A percentile compares a stretch with the other conserved stretches of the same genome.
These are phyloP conservation scores for Listrodromus nycthemerus DNA, from an alignment of 2,888 invertebrate species.

Conservation along the genomic window DNA sequence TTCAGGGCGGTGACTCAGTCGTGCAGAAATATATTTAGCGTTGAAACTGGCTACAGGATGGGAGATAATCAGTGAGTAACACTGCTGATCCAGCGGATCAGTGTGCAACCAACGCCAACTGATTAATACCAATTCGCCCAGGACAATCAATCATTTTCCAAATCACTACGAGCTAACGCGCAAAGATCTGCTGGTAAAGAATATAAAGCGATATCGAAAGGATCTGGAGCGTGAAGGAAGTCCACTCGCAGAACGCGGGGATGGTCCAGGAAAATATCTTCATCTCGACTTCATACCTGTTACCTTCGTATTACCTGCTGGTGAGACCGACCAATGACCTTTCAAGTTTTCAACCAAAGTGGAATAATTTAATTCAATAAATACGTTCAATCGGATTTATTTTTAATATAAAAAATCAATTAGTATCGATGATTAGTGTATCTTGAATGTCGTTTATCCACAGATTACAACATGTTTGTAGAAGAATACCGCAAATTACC, in stretches of 20 bases:
- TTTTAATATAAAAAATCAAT: not conserved
- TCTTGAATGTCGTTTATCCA: constrained; percentile 26
- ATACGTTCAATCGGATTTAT: not conserved
- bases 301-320: constrained; percentile 96
- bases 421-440: constrained; percentile 3
- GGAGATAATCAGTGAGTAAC: constrained; percentile 93
- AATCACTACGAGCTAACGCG: constrained; percentile 98
- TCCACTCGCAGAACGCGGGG: constrained; percentile 93
- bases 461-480: constrained; percentile 98
- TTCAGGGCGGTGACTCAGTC: constrained; percentile 94
- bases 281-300: constrained; percentile 96
- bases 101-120: not conserved
- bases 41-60: constrained; percentile 96
- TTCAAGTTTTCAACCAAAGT: not conserved
- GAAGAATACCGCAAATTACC: constrained; percentile 98
- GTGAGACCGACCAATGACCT: constrained; percentile 73
- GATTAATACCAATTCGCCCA: constrained; percentile 77
- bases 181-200: constrained; percentile 98
- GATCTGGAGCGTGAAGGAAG: constrained; percentile 96
- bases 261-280: constrained; percentile 89
- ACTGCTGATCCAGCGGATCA: constrained; percentile 1
- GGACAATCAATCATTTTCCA: constrained; percentile 97
- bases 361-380: not conserved
- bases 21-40: constrained; percentile 95
- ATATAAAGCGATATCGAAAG: constrained; percentile 96